Base-by-base conservation (phyloP, 1,140 invertebrate species). In the Hyles euphorbiae region DNA sequence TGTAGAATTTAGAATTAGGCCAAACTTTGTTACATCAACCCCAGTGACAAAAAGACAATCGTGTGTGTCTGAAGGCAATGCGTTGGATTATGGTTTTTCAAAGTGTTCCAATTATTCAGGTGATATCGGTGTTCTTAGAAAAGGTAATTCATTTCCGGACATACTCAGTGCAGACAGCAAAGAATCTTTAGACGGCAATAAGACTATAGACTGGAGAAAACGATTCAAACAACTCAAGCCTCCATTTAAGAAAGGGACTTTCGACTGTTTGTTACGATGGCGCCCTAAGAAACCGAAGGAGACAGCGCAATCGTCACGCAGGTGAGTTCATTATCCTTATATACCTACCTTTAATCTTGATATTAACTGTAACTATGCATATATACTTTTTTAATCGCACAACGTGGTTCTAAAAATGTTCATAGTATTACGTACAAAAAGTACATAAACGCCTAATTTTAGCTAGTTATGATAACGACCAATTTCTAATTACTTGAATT, bases 111-210 rank as follows among this genome's bases (percentile, higher is more conserved):
- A 76, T 56, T 73, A 78, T 61, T 44, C 70, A 44, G 63, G 49
- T 46, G 73, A 70, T 77, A 74, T 60, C 34, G 70, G 73, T 81
- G 80, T 76, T 54, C 66, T 87, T 34, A 77, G 77, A 61, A 86
- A 87, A 70, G 78, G 81, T 56, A 68, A 54, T 65, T 87, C 86
- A 2, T 83, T 83, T 52, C 83, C 83, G n/a, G 76, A 87, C 56
- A 81, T 86, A 56, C 65, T 82, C 4, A 79, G 75, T 70, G 68
- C 55, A 49, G 68, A 63, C 43, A 61, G 43, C 33, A 59, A 22
- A 43, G 68, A 65, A 48, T 62, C 56, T 8, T 57, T 78, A 54
- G 64, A 70, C 50, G 72, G 74, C 6, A 64, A 62, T 47, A 84
- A 76, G 59, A 83, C 72, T 55, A 69, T 77, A 5, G 81, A 83